Evolutionary conservation across 2,888 invertebrate genomes (phyloP), one percentile per base, ranked within the genome.

Genomic region (Thera obeliscata): DNA sequence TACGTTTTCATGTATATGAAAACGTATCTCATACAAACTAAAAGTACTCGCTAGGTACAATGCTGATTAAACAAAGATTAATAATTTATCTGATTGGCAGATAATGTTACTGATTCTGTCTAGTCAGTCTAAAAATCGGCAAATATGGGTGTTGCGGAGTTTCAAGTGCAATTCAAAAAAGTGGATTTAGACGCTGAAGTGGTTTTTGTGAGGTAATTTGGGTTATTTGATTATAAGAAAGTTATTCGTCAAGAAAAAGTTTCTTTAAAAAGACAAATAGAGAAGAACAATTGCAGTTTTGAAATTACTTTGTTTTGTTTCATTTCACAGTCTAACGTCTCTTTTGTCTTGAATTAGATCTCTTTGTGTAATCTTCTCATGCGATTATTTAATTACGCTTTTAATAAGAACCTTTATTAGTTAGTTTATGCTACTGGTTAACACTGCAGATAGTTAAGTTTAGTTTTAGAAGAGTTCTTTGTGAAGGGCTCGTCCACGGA

Each of bases 101-200:
- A 52, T 33, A 56, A 43, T 43, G 8, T 9, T 54, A 22, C 41
- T 4, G 38, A 3, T 41, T 56, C 3, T 38, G 9, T 56, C 49
- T 56, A 67, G 61, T 69, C 49, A 43, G 5, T 56, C 8, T 46
- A 11, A 56, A 41, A 59, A 46, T 69, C 43, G 22, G 9, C 35
- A 48, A 56, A 43, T 12, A 74, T 74, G 74, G 67, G 57, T 36
- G 69, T 64, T 3, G 41, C 46, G 5, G 64, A 67, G 7, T 71
- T 56, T 38, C 76, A 77, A 57, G 88, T 88, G 74, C 76, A 79
- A 6, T 89, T 77, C 61, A 74, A 79, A 0, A 84, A 87, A 52
- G 76, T 76, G 66, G 82, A 86, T 7, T 75, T 80, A 0, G 56
- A 71, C 8, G 78, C 79, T 66, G 82, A 77, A 69, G 87, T 85